Conservation (phyloP, 2,113 vertebrate species). For the Semnornis frantzii region DNA sequence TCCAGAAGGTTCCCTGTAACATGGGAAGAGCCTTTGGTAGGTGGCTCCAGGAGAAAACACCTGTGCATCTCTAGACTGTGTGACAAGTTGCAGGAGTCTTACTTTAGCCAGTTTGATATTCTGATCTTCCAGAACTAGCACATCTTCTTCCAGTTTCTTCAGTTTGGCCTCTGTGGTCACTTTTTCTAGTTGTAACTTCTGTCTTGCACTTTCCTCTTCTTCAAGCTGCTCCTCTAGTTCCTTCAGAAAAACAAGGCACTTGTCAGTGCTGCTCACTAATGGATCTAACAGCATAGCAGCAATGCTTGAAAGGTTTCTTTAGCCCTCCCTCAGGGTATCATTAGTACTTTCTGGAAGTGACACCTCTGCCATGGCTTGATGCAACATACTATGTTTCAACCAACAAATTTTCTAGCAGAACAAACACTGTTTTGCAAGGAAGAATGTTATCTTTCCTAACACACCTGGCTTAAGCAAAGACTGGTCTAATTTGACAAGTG, state of each 20-base stretch:
- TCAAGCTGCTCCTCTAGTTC: slow-evolving; percentile 97
- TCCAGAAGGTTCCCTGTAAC: background rate
- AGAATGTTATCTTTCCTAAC: background rate
- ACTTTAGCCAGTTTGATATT: slow-evolving; percentile 94
- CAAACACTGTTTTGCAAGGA: background rate
- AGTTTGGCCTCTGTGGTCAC: slow-evolving; percentile 93
- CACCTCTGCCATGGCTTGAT: background rate
- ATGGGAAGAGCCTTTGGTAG: background rate
- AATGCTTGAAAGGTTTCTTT: background rate
- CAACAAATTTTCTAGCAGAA: background rate
- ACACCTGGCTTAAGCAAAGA: background rate
- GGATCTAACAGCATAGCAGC: background rate
- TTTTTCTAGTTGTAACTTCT: slow-evolving; percentile 97
- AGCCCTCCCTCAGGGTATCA: background rate
- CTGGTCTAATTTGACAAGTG: background rate
- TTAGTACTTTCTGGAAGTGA: background rate
- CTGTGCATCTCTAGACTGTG: background rate
- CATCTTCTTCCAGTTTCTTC: slow-evolving; percentile 94
- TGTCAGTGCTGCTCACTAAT: background rate
- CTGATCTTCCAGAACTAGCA: slow-evolving; percentile 94
- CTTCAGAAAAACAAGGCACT: slow-evolving; percentile 60
- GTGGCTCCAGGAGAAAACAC: background rate
- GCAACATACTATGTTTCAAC: background rate
- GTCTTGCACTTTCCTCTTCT: slow-evolving; percentile 93
- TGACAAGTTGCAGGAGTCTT: background rate